Conservation (phyloP, 2,113 vertebrate genomes). For the Probosciger aterrimus region DNA sequence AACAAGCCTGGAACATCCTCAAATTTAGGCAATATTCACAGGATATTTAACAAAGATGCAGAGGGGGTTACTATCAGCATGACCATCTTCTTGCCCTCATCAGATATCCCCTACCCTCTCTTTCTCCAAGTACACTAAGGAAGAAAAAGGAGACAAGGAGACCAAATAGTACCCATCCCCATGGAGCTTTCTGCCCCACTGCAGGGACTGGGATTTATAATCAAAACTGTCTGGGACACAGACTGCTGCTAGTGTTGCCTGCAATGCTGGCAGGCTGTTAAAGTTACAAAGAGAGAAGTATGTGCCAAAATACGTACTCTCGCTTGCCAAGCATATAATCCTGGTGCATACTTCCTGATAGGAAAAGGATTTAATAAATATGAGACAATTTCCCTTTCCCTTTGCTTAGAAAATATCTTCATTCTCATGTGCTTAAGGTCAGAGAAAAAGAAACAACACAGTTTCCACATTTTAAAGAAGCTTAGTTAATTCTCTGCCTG, state of each 20-base stretch:
- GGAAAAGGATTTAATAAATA: conserved; percentile 61
- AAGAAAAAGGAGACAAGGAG: not conserved
- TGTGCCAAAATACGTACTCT: conserved; percentile 49
- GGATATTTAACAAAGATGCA: not conserved
- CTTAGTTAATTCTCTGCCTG: not conserved
- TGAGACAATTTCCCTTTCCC: conserved; percentile 58
- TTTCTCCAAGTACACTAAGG: not conserved
- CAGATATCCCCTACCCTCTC: not conserved
- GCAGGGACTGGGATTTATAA: conserved; percentile 38
- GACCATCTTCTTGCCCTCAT: not conserved
- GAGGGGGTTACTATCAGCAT: not conserved
- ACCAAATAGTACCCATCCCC: not conserved
- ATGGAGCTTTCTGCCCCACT: not conserved
- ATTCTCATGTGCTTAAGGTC: conserved; percentile 30
- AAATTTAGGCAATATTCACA: not conserved
- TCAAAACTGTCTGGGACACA: conserved; percentile 52
- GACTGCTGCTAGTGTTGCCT: conserved; percentile 28
- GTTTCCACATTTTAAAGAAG: not conserved
- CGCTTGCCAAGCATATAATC: conserved; percentile 57
- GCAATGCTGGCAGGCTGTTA: conserved; percentile 33
- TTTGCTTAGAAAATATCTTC: conserved; percentile 20
- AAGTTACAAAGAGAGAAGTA: conserved; percentile 19
- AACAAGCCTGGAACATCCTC: not conserved
- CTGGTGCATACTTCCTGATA: conserved; percentile 54
- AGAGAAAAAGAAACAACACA: not conserved